A percentile compares a stretch with the other conserved stretches of the same genome.
Conservation (phyloP, 2,113 vertebrate species). For the Ciconia maguari region DNA sequence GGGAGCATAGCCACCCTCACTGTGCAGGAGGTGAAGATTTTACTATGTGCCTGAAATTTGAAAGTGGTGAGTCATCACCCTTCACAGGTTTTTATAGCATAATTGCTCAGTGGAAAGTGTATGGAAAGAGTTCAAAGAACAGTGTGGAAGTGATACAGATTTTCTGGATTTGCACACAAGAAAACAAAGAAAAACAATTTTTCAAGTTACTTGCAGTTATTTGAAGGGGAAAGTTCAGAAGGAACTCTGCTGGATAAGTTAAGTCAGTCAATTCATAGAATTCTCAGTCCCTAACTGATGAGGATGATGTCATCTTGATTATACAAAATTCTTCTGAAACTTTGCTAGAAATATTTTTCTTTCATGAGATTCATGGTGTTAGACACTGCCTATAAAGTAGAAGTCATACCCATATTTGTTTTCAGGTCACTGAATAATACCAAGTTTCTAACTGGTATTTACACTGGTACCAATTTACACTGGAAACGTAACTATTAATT, state of each 20-base stretch:
- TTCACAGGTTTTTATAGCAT: not conserved
- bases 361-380: not conserved
- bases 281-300: not conserved
- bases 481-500: not conserved
- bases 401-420: not conserved
- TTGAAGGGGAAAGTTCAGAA: not conserved
- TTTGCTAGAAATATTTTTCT: not conserved
- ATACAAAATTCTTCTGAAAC: not conserved
- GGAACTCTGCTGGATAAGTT: not conserved
- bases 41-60: conserved; percentile 18
- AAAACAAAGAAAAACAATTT: not conserved
- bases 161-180: not conserved
- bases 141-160: not conserved
- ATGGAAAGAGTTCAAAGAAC: not conserved
- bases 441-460: not conserved
- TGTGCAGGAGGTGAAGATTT: conserved; percentile 22
- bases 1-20: not conserved
- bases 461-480: not conserved
- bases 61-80: conserved; percentile 1
- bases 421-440: not conserved
- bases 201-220: not conserved
- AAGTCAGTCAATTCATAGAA: not conserved
- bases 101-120: not conserved
- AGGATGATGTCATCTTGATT: not conserved
- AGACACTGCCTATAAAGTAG: not conserved